phyloP scores from a whole-genome alignment of 37 sponge, comb jelly and placozoan genomes.

The Ephydatia muelleri region DNA sequence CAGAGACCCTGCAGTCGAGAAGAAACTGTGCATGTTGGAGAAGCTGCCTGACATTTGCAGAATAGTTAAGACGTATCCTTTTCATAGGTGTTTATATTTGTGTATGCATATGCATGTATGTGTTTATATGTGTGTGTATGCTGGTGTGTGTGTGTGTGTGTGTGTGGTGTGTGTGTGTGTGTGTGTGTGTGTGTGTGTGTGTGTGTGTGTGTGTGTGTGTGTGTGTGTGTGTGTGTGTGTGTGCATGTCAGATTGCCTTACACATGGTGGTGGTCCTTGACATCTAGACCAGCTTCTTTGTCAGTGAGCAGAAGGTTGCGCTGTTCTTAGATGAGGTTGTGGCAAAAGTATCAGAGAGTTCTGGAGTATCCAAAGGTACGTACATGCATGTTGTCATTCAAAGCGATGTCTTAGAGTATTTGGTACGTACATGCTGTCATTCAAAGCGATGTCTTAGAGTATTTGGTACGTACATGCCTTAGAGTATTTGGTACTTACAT shows the following conservation, averaged over 20 bases:
- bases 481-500: no score
- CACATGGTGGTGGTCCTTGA: not conserved
- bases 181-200: no score
- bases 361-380: not conserved
- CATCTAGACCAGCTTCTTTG: slow-evolving; percentile 38
- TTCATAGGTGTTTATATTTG: not conserved
- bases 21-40: slow-evolving; percentile 47
- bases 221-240: no score
- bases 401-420: no score
- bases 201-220: no score
- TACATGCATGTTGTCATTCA: not conserved
- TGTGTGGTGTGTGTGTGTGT: no score
- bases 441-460: slow-evolving; percentile 4
- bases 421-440: not conserved
- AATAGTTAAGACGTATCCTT: slow-evolving; percentile 57
- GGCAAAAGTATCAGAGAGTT: slow-evolving; percentile 36
- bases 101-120: no score
- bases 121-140: no score
- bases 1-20: slow-evolving; percentile 45
- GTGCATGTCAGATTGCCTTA: no score
- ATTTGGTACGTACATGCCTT: no score
- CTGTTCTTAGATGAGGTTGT: slow-evolving; percentile 62
- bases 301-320: slow-evolving; percentile 64
- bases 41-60: slow-evolving; percentile 56
- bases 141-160: no score